These are phyloP conservation scores for Synergus japonicus DNA, from an alignment of 2,888 invertebrate species.

Conservation along the genomic window DNA sequence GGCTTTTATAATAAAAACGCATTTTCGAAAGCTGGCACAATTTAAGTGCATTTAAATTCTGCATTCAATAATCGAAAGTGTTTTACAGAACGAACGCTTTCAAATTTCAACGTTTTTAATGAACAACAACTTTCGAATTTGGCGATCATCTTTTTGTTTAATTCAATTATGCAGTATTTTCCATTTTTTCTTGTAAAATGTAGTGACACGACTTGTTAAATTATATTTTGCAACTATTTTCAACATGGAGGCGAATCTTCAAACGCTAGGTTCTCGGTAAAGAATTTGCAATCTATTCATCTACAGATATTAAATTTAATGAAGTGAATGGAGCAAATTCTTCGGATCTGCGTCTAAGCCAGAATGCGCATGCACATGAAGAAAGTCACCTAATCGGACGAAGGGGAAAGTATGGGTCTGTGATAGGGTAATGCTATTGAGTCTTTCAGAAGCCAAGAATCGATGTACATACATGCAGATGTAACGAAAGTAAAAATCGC, in stretches of 20 bases:
- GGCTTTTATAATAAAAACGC: constrained; percentile 7
- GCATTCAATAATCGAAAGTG: constrained; percentile 24
- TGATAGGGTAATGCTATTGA: constrained; percentile 58
- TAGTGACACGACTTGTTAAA: too few species aligned
- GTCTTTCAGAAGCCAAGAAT: constrained; percentile 45
- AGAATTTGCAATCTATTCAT: neutral
- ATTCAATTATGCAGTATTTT: neutral
- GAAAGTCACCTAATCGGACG: constrained; percentile 70
- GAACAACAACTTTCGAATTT: constrained; percentile 31
- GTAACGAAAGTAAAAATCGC: constrained; percentile 15
- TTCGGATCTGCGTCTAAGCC: constrained; percentile 44
- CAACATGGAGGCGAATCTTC: neutral
- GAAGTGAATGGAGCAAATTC: constrained; percentile 20
- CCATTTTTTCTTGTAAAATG: too few species aligned
- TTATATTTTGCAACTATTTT: too few species aligned
- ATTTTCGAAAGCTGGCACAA: neutral
- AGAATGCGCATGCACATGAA: constrained; percentile 64
- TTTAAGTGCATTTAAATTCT: neutral
- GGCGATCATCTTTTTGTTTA: neutral
- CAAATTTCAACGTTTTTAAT: constrained; percentile 26
- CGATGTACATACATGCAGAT: constrained; percentile 32
- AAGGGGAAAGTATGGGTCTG: constrained; percentile 66
- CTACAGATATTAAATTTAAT: neutral
- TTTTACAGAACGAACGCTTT: constrained; percentile 30
- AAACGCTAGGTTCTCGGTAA: neutral